phyloP scores from a whole-genome alignment of 2,797 vertebrate genomes.

The Argyrosomus regius region DNA sequence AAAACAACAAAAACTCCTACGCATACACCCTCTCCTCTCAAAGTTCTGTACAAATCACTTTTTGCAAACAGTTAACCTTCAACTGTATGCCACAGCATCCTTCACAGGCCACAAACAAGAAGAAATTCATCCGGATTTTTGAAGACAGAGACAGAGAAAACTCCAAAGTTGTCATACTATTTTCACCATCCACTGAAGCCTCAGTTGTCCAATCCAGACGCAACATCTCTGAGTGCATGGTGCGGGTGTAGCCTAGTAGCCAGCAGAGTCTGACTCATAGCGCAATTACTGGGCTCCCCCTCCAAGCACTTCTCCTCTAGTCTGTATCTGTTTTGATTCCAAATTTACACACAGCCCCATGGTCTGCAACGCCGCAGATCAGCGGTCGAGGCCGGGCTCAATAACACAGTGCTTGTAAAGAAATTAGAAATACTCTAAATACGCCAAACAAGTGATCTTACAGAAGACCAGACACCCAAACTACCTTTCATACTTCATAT shows the following conservation, averaged over 20 bases:
- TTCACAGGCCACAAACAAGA: neutral
- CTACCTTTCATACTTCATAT: neutral
- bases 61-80: neutral
- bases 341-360: conserved; percentile 55
- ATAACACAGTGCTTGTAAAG: neutral
- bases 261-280: conserved; percentile 75
- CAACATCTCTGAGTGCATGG: conserved; percentile 45
- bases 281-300: conserved; percentile 66
- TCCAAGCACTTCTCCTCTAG: conserved; percentile 55
- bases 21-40: neutral
- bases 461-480: conserved; percentile 2
- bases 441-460: neutral
- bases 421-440: neutral
- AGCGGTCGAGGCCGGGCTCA: conserved; percentile 1
- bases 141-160: neutral
- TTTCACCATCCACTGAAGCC: conserved; percentile 21
- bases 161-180: conserved; percentile 9
- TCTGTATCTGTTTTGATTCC: conserved; percentile 53
- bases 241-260: conserved; percentile 54
- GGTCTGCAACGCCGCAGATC: conserved; percentile 32
- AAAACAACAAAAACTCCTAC: neutral
- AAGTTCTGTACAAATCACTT: neutral
- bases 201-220: conserved; percentile 36
- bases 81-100: neutral
- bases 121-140: neutral